These are phyloP conservation scores for Pangasius mekongensis DNA, from an alignment of 2,797 vertebrate genomes.

Conservation along the genomic window DNA sequence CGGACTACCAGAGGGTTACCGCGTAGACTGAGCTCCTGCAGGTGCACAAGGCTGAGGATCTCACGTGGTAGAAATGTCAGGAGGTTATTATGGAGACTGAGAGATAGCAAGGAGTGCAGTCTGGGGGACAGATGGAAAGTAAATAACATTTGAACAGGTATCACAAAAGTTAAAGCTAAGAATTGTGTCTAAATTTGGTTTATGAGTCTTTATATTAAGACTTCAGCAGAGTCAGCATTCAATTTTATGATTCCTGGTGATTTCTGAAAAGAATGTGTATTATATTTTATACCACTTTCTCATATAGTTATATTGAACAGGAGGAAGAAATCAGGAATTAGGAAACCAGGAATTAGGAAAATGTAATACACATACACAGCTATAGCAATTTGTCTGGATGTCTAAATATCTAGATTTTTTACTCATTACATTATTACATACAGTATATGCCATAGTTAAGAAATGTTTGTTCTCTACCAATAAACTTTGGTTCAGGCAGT, in stretches of 20 bases:
- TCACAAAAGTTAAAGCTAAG: background rate
- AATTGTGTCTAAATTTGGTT: background rate
- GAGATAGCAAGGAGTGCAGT: constrained; percentile 89
- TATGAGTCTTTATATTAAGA: background rate
- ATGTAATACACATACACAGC: background rate
- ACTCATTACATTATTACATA: background rate
- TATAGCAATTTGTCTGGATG: background rate
- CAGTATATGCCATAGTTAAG: background rate
- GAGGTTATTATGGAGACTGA: constrained; percentile 97
- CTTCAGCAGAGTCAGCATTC: background rate
- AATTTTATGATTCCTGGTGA: background rate
- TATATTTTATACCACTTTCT: background rate
- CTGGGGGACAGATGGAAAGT: constrained; percentile 63
- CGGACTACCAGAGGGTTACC: constrained; percentile 96
- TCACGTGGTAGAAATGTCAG: constrained; percentile 95
- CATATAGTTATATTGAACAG: background rate
- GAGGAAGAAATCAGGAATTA: background rate
- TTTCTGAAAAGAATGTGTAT: background rate
- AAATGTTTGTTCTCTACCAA: background rate
- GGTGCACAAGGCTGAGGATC: constrained; percentile 92
- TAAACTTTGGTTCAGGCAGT: background rate
- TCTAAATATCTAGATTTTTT: background rate
- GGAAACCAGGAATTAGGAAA: background rate
- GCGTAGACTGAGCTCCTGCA: constrained; percentile 95
- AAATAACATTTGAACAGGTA: background rate